phyloP scores from a whole-genome alignment of 1,140 invertebrate species.

The Apis laboriosa region DNA sequence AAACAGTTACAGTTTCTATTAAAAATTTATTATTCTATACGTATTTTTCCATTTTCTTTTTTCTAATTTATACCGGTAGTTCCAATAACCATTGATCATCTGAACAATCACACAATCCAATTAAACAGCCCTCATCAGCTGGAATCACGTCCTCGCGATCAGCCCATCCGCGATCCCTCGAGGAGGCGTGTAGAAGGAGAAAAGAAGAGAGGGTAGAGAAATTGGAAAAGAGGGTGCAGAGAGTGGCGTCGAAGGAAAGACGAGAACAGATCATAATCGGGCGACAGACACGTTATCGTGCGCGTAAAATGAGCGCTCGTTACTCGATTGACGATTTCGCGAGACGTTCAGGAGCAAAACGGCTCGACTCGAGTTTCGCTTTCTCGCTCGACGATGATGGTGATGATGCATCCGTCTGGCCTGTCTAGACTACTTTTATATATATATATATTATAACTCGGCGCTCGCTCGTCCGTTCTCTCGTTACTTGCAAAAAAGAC shows the following conservation, averaged over 20 bases:
- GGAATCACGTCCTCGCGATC: not conserved
- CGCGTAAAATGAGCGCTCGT: constrained; percentile 55
- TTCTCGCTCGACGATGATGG: constrained; percentile 55
- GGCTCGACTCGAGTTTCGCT: constrained; percentile 51
- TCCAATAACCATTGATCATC: too few relatives aligned
- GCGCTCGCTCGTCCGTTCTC: constrained; percentile 40
- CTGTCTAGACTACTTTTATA: constrained; percentile 58
- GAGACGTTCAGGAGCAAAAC: constrained; percentile 47
- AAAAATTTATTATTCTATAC: too few relatives aligned
- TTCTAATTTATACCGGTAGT: too few relatives aligned
- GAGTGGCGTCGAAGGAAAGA: constrained; percentile 12
- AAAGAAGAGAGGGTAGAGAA: not conserved
- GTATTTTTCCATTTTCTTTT: too few relatives aligned
- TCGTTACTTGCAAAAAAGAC: constrained; percentile 24
- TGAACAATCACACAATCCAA: too few relatives aligned
- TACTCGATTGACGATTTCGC: constrained; percentile 50
- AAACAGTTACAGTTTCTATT: too few relatives aligned
- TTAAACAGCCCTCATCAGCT: too few relatives aligned
- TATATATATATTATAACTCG: constrained; percentile 51
- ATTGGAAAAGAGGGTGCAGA: constrained; percentile 21
- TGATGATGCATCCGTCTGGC: constrained; percentile 60
- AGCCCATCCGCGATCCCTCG: not conserved
- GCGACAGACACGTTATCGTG: constrained; percentile 39
- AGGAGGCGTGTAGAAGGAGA: too few relatives aligned
- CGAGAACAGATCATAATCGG: constrained; percentile 42